These are phyloP conservation scores for Megaceryle torquata DNA, from an alignment of 2,113 vertebrate species.

Conservation along the genomic window DNA sequence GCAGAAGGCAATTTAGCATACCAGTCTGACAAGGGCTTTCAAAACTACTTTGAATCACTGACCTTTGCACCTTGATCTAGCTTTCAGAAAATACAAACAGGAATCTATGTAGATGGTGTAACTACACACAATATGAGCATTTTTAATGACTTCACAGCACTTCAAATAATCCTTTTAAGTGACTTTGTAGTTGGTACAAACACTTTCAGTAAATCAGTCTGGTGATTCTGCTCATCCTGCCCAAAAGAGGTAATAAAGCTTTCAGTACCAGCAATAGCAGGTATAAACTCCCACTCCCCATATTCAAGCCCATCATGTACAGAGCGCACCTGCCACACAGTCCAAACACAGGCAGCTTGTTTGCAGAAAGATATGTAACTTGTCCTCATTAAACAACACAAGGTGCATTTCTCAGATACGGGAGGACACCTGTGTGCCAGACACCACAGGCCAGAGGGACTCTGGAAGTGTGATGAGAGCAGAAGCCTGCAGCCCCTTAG, in stretches of 20 bases:
- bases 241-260: background rate
- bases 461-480: accelerated
- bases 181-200: background rate
- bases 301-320: background rate
- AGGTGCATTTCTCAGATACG: background rate
- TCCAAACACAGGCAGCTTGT: background rate
- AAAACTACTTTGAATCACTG: background rate
- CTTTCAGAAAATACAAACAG: background rate
- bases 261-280: background rate
- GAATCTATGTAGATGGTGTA: background rate
- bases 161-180: background rate
- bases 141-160: background rate
- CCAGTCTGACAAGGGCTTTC: background rate
- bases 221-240: background rate
- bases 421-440: accelerated
- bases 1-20: background rate
- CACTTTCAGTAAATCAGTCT: background rate
- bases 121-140: background rate
- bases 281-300: background rate
- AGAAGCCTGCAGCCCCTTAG: background rate
- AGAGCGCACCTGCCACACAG: accelerated
- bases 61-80: background rate
- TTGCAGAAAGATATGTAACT: background rate
- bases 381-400: no score
- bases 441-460: background rate